phyloP scores from a whole-genome alignment of 30 jellyfish, hydroid and myxozoan genomes.

The Aurelia aurita complex sp. Pacific region DNA sequence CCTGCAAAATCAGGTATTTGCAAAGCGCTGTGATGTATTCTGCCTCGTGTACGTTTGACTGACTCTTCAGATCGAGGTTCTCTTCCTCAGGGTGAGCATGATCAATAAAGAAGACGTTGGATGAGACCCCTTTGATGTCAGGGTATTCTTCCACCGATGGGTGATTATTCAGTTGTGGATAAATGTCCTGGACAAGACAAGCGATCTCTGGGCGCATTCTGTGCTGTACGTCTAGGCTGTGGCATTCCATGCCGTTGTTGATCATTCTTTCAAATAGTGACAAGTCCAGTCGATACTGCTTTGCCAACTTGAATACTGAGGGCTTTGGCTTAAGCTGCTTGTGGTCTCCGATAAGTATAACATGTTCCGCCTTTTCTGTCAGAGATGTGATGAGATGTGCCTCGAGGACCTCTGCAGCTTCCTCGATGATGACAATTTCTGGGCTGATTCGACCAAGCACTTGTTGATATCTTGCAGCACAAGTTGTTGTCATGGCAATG shows the following conservation, averaged over 20 bases:
- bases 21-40: constrained; percentile 61
- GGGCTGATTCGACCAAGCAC: constrained; percentile 45
- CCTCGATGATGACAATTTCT: constrained; percentile 67
- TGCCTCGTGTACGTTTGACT: constrained; percentile 64
- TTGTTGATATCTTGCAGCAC: constrained; percentile 71
- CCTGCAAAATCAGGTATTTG: constrained; percentile 71
- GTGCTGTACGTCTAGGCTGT: constrained; percentile 59
- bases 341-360: constrained; percentile 87
- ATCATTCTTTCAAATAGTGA: constrained; percentile 81
- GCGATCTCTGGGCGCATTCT: constrained; percentile 87
- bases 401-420: constrained; percentile 93
- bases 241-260: constrained; percentile 68
- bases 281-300: constrained; percentile 60
- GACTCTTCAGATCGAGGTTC: constrained; percentile 45
- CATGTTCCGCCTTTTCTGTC: constrained; percentile 58
- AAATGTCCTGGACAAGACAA: constrained; percentile 38
- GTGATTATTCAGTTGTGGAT: constrained; percentile 69
- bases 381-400: constrained; percentile 78
- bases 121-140: constrained; percentile 58
- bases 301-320: constrained; percentile 53
- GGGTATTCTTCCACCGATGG: constrained; percentile 37
- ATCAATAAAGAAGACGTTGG: constrained; percentile 52
- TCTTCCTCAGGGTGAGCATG: constrained; percentile 33
- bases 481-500: constrained; percentile 82
- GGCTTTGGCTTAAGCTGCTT: constrained; percentile 80